Evolutionary conservation across 2,888 invertebrate genomes (phyloP), one percentile per base, ranked within the genome.

Genomic region (Strigamia maritima): DNA sequence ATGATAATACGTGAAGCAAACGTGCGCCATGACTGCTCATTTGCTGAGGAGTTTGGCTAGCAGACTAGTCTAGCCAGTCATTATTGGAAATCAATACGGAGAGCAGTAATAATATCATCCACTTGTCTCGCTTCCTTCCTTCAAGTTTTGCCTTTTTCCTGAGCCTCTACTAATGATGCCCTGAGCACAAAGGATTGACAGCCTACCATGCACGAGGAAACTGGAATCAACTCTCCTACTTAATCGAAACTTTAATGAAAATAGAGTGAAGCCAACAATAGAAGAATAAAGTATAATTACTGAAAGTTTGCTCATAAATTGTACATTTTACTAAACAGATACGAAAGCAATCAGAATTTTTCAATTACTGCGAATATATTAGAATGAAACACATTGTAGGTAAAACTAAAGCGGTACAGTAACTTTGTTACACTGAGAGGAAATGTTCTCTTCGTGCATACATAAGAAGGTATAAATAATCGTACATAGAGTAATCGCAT

Each of bases 11-110:
- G 60, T 60, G 60, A 60, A 24, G 60, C 60, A 60, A 22, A 24
- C 24, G 24, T 22, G 60, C 24, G 60, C 60, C 60, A 60, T 60
- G 60, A n/a, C 60, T 60, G 60, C 60, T 60, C 60, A 60, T 60
- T 60, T 60, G 60, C 60, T 60, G 60, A 60, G 22, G 22, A 60
- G 60, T 60, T 60, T 60, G 60, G 60, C 60, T 22, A 60, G 60
- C 60, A 60, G 60, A 60, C 60, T 60, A 60, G 60, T 60, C 60
- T 60, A 60, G 60, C 60, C 60, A 60, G 60, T 60, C 60, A 60
- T 60, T 60, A 60, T 60, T 60, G 60, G 60, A 60, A 60, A 60
- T 60, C 60, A 60, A 60, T 60, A 60, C 22, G 60, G 60, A 60
- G 60, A 60, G 60, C 60, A 60, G 60, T 60, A 60, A 60, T 60